Evolutionary conservation across 1,140 invertebrate species (phyloP).

Genomic region (Cecropterus lyciades): DNA sequence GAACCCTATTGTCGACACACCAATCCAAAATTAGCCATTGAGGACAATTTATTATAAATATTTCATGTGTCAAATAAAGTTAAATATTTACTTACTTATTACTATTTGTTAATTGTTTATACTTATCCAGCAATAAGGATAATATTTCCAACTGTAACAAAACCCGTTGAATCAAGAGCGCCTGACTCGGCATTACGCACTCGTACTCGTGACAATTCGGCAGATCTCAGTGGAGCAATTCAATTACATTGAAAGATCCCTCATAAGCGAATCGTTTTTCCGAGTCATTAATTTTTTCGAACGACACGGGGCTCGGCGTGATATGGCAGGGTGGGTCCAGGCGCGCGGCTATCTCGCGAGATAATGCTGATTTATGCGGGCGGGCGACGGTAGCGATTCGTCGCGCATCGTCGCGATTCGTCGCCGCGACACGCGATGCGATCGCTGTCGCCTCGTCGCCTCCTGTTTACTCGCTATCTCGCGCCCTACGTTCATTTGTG

Average conservation of each 20-base stretch:
- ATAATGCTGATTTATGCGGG: slow-evolving; percentile 83
- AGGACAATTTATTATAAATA: too few species aligned
- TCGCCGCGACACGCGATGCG: slow-evolving; percentile 66
- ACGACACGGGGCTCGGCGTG: slow-evolving; percentile 77
- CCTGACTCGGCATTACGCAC: slow-evolving; percentile 60
- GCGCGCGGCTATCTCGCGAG: slow-evolving; percentile 80
- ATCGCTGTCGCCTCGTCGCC: slow-evolving; percentile 49
- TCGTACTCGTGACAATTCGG: slow-evolving; percentile 66
- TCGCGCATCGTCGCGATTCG: slow-evolving; percentile 78
- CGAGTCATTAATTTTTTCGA: slow-evolving; percentile 83
- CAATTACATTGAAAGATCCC: slow-evolving; percentile 83
- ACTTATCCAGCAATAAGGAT: not conserved
- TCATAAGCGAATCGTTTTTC: slow-evolving; percentile 84
- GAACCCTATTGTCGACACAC: too few species aligned
- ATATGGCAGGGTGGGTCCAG: slow-evolving; percentile 77
- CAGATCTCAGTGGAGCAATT: slow-evolving; percentile 80
- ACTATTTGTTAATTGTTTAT: not conserved
- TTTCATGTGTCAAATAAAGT: too few species aligned
- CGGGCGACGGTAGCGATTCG: slow-evolving; percentile 75
- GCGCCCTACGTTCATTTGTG: slow-evolving; percentile 65
- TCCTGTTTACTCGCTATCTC: slow-evolving; percentile 57
- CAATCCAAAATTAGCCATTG: too few species aligned
- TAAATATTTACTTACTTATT: too few species aligned
- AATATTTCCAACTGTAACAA: not conserved
- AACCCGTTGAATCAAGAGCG: slow-evolving; percentile 40